Base-by-base conservation (phyloP, 30 jellyfish, hydroid and myxozoan genomes). In the Sanderia malayensis region DNA sequence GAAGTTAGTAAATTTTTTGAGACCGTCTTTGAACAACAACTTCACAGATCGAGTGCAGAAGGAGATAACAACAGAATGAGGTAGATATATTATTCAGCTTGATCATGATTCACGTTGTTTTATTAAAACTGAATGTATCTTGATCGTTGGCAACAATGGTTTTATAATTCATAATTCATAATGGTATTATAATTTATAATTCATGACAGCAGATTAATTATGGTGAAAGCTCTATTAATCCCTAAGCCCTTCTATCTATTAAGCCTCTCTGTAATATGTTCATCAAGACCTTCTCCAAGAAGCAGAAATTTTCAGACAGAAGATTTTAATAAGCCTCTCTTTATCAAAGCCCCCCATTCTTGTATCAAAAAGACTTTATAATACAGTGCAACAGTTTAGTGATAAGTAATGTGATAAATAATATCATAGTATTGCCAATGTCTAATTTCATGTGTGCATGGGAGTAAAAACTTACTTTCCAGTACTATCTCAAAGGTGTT, bases 11-110 rank as follows among this genome's bases (percentile, higher is more conserved):
- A 41, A 8, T 41, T 41, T 15, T 41, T 41, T 41, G 55, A 41
- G 55, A 41, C 55, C 55, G 15, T 41, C 55, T 41, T 41, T 41
- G 55, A 41, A 41, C 55, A 41, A 41, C 55, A 41, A 41, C 55
- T 41, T 41, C 15, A 15, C 55, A 41, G 55, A 41, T 41, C 15
- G 55, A 41, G 55, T 41, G 55, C 55, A 8, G 55, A 41, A 41
- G 55, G 55, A 41, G 55, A 41, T 41, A 41, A 15, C 55, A 41
- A 41, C 55, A 41, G 55, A 41, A 15, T 41, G 55, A 41, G 55
- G 55, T 41, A 41, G 55, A 41, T 41, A 15, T 41, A 41, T 15
- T 6, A 15, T 41, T 6, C 55, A 41, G n/a, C n/a, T n/a, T n/a
- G n/a, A n/a, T n/a, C n/a, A n/a, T n/a, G n/a, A n/a, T n/a, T n/a